Evolutionary conservation across 2,888 invertebrate species (phyloP), one percentile per base, ranked within the genome.

Genomic region (Cosmia pyralina): DNA sequence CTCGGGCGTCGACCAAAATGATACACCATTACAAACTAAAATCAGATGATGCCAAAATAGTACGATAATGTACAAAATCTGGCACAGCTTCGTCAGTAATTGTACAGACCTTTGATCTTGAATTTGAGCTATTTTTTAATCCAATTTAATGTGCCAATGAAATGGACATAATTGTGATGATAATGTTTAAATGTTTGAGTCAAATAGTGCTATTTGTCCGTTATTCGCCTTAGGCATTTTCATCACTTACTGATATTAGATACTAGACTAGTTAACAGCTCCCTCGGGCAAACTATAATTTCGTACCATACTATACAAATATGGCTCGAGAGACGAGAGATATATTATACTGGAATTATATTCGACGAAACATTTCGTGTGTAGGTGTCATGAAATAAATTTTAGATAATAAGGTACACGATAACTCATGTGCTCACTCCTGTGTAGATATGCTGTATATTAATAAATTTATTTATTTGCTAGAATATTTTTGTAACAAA

Each of bases 1-100:
- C 89, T 89, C 88, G 90, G 89, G 89, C 87, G 88, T 90, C 85
- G 85, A 85, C 82, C 77, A 87, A 90, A 91, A 92, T 93, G 90
- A 93, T 93, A 90, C 91, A 91, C 88, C 77, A 89, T 92, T 91
- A 92, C 89, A 89, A 90, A 90, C 88, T 88, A 87, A 91, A 92
- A 92, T 92, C 91, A 90, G 90, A 90, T 84, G 85, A 85, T 84
- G 88, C 88, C 89, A 88, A 88, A 90, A 89, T 88, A 86, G 80
- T 87, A 85, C 82, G 82, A 87, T 87, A 88, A 88, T 86, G 85
- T 87, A 87, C 82, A 82, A 85, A 85, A 72, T 90, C 86, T 87
- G 84, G 81, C 88, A 88, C 87, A 86, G 86, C 88, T 87, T 82
- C 85, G 82, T 84, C 83, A 82, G 85, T 91, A 89, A 91, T 90